Evolutionary conservation across 2,797 vertebrate species (phyloP), one percentile per base, ranked within the genome.

Genomic region (Malurus splendens): DNA sequence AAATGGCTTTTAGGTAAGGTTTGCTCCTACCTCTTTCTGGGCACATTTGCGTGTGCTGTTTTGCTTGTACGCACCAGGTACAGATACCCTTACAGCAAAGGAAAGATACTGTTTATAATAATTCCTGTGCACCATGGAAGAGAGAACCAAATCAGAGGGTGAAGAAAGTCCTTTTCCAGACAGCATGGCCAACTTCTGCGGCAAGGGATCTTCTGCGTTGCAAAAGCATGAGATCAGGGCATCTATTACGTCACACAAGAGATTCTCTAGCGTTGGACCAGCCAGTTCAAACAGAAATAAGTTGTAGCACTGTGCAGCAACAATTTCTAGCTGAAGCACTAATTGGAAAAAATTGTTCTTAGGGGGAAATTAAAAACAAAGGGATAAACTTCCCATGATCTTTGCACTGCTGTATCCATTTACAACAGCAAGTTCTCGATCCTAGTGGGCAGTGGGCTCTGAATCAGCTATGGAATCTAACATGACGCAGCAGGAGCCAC

Each of bases 301-400:
- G 93, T 95, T 81, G 91, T 67, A 92, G 75, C 39, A 79, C 91
- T 94, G 90, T 94, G 92, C 60, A 82, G 77, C 57, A 93, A 45
- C 92, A 91, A 92, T 86, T 92, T 68, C 92, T 90, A 84, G 52
- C 91, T 64, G 66, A 83, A 52, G 67, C 71, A 77, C 60, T 95
- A 93, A 94, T 57, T 94, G 82, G 94, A 96, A 92, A 79, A 93
- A 93, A 96, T 72, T 87, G 68, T 73, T 76, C 82, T 38, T 60
- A 28, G 56, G 48, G 57, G 59, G 23, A 80, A 87, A 56, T 47
- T 27, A 89, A 90, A 94, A 93, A 66, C 74, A 94, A 93, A 96
- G 82, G 18, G 39, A 75, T 89, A 72, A 65, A 61, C 57, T 87
- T 94, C 57, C 84, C 76, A 39, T 89, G 87, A 90, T 95, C 84